These are phyloP conservation scores for Onchidella celtica DNA, from an alignment of 2,888 invertebrate species.

Conservation along the genomic window DNA sequence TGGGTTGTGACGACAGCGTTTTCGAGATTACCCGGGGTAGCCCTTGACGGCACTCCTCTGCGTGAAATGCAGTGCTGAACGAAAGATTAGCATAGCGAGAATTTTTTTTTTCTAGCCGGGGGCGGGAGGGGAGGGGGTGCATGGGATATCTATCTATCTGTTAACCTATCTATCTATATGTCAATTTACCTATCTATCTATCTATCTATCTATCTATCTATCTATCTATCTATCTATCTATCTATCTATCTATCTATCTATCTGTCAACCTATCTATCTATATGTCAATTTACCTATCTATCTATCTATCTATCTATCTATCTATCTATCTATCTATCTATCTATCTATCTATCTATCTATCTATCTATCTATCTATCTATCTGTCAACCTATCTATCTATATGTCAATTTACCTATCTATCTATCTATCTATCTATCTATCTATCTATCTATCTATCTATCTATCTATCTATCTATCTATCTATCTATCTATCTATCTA, in stretches of 20 bases:
- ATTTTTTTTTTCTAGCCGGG: too few species aligned
- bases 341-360: slow-evolving; percentile 9
- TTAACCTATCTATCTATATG: too few species aligned
- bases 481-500: not conserved
- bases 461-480: not conserved
- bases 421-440: slow-evolving; percentile 16
- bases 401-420: not conserved
- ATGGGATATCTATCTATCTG: too few species aligned
- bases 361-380: not conserved
- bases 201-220: too few species aligned
- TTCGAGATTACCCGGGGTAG: too few species aligned
- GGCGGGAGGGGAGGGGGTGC: too few species aligned
- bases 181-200: too few species aligned
- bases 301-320: not conserved
- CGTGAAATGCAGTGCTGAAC: too few species aligned
- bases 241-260: not conserved
- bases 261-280: not conserved
- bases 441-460: slow-evolving; percentile 11
- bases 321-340: slow-evolving; percentile 26
- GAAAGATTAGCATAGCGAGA: too few species aligned
- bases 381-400: slow-evolving; percentile 8
- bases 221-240: not conserved
- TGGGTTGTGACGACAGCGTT: too few species aligned
- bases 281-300: not conserved
- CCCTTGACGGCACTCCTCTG: too few species aligned